Conservation (phyloP, 2,113 vertebrate genomes). For the Redunca redunca region DNA sequence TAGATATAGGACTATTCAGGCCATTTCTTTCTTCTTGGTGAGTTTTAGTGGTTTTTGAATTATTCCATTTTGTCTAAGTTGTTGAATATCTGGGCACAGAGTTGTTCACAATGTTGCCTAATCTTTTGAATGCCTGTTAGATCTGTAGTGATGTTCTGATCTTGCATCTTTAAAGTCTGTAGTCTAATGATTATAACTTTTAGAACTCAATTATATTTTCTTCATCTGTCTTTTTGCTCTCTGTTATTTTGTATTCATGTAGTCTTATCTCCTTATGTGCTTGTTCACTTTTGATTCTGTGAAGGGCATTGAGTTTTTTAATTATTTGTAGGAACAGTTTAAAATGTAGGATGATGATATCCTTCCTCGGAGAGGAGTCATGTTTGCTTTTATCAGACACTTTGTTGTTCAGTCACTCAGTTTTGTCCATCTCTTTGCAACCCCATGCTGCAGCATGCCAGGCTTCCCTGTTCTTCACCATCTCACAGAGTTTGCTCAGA, state of each 20-base stretch:
- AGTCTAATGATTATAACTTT: not conserved
- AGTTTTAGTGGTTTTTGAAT: not conserved
- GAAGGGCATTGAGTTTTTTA: not conserved
- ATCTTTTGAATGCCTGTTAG: not conserved
- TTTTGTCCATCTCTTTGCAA: not conserved
- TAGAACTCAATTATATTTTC: not conserved
- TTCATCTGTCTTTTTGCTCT: not conserved
- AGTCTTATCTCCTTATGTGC: not conserved
- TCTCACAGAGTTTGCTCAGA: not conserved
- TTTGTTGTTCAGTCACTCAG: not conserved
- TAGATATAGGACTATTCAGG: not conserved
- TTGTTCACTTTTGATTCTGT: slow-evolving; percentile 8
- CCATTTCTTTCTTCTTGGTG: not conserved
- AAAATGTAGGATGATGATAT: not conserved
- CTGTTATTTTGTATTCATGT: not conserved
- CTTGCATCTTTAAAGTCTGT: slow-evolving; percentile 11
- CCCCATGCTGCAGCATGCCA: not conserved
- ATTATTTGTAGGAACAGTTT: not conserved
- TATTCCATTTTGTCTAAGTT: not conserved
- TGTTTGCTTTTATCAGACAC: not conserved
- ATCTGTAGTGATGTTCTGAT: not conserved
- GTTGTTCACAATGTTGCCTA: not conserved
- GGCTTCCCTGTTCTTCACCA: not conserved
- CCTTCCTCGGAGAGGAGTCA: not conserved
- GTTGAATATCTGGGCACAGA: not conserved